These are phyloP conservation scores for Stenotaenia linearis DNA, from an alignment of 2,888 invertebrate species.

Conservation along the genomic window DNA sequence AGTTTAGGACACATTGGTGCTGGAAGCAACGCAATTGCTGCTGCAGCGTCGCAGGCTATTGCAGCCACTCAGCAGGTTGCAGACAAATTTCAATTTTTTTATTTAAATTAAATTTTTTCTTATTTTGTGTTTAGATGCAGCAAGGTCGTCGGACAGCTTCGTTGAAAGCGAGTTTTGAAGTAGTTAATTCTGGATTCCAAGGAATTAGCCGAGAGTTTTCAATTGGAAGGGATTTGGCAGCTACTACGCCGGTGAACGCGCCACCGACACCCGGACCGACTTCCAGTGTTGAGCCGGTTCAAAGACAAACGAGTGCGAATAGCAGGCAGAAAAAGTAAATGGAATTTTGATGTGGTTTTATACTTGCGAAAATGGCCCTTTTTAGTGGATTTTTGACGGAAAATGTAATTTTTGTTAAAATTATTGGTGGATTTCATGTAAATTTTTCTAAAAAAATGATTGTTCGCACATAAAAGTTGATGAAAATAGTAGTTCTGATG, in stretches of 20 bases:
- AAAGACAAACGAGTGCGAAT: conserved; percentile 6
- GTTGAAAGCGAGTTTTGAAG: conserved; percentile 91
- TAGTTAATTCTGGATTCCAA: conserved; percentile 53
- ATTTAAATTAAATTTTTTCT: conserved; percentile 36
- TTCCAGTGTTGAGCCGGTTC: conserved; percentile 32
- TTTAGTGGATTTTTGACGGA: too few relatives aligned
- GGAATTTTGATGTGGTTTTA: too few relatives aligned
- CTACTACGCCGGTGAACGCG: conserved; percentile 60
- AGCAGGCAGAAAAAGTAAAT: conserved; percentile 30
- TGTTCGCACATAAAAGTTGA: too few relatives aligned
- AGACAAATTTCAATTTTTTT: background rate
- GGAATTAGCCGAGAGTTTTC: conserved; percentile 54
- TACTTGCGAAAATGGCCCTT: too few relatives aligned
- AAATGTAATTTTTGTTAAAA: too few relatives aligned
- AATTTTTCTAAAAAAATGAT: too few relatives aligned
- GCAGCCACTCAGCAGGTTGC: conserved; percentile 83
- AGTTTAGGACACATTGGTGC: conserved; percentile 74
- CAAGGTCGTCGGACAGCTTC: conserved; percentile 90
- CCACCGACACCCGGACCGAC: conserved; percentile 37
- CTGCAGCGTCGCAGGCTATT: conserved; percentile 91
- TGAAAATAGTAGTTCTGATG: too few relatives aligned
- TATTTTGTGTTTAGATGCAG: conserved; percentile 63
- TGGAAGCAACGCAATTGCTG: conserved; percentile 80
- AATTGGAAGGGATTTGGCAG: conserved; percentile 63
- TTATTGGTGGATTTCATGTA: too few relatives aligned